A percentile compares a stretch with the other conserved stretches of the same genome.
phyloP scores from a whole-genome alignment of 2,888 invertebrate species.

The Boloria euphrosyne region DNA sequence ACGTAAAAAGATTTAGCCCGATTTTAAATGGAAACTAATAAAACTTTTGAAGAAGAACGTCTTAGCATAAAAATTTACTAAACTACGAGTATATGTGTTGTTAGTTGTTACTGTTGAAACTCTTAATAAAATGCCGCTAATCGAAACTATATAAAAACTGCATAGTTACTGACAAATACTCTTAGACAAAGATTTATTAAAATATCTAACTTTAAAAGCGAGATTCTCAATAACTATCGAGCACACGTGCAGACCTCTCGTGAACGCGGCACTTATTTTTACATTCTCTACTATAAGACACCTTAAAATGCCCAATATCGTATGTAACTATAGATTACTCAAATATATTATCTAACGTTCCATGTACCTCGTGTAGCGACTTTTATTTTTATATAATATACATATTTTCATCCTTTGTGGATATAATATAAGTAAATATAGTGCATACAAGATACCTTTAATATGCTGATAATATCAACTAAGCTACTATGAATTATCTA shows the following conservation, averaged over 20 bases:
- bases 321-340: slow-evolving; percentile 33
- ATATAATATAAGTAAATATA: slow-evolving; percentile 2
- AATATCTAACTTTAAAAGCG: neutral
- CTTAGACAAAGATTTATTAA: neutral
- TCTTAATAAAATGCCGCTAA: too few relatives aligned
- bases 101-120: too few relatives aligned
- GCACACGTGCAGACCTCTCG: slow-evolving; percentile 20
- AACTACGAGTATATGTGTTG: too few relatives aligned
- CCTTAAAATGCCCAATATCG: slow-evolving; percentile 40
- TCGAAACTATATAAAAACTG: too few relatives aligned
- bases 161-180: neutral
- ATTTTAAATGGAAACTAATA: too few relatives aligned
- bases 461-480: neutral
- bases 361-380: slow-evolving; percentile 11
- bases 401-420: neutral
- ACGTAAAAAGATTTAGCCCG: too few relatives aligned
- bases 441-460: neutral
- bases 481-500: neutral
- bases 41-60: too few relatives aligned
- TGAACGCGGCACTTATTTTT: slow-evolving; percentile 37
- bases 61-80: too few relatives aligned
- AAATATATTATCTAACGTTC: slow-evolving; percentile 21
- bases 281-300: slow-evolving; percentile 34
- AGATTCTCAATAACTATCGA: neutral
- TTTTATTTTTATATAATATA: slow-evolving; percentile 4